Evolutionary conservation across 2,113 vertebrate genomes (phyloP).

Genomic region (Ptilorrhoa leucosticta): DNA sequence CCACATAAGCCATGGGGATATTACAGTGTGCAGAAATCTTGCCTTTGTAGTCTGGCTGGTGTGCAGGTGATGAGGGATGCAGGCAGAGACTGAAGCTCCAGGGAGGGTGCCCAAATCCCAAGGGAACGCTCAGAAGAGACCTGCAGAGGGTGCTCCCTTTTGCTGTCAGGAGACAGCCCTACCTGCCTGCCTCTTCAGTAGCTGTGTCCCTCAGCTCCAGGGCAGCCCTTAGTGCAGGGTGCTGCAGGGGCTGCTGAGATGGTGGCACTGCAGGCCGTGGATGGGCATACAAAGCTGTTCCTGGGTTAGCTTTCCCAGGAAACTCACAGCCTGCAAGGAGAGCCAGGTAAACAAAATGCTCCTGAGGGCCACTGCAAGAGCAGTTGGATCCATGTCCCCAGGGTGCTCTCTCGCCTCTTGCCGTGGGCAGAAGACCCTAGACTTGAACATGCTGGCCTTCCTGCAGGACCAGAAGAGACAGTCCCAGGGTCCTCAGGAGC

Average conservation of each 20-base stretch:
- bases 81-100: neutral
- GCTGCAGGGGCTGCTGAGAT: neutral
- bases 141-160: fast-evolving
- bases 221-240: neutral
- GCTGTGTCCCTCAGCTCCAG: fast-evolving
- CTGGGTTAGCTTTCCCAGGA: neutral
- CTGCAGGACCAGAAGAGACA: fast-evolving
- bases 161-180: fast-evolving
- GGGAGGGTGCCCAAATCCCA: too few relatives aligned
- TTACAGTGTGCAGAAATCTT: neutral
- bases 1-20: neutral
- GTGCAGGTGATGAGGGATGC: fast-evolving
- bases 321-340: neutral
- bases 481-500: fast-evolving
- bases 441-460: neutral
- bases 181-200: neutral
- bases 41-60: neutral
- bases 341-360: neutral
- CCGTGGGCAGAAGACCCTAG: neutral
- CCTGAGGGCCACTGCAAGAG: neutral
- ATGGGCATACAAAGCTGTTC: neutral
- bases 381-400: neutral
- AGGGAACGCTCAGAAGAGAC: neutral
- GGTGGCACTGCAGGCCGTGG: neutral
- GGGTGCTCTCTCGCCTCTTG: neutral